phyloP scores from a whole-genome alignment of 35 echinoderm and acorn worm species.

The Apostichopus californicus region DNA sequence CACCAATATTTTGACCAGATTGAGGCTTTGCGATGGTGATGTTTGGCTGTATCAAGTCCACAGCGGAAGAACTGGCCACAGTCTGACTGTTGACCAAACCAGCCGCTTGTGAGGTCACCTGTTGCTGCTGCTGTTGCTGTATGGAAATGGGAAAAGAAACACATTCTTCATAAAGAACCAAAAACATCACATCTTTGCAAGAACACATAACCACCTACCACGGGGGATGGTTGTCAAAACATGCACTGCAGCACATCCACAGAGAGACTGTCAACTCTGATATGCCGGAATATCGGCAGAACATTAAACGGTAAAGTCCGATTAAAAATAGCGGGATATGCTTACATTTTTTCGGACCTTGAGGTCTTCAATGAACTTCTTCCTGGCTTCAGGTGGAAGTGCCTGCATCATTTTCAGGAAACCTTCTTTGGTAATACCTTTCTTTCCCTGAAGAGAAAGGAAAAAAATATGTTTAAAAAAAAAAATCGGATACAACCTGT shows the following conservation, averaged over 20 bases:
- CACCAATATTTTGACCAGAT: not conserved
- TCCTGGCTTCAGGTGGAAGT: not conserved
- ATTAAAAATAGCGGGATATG: too few species aligned
- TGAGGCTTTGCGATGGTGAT: slow-evolving; percentile 44
- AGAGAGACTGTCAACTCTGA: too few species aligned
- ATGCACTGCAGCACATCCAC: too few species aligned
- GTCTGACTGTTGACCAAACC: not conserved
- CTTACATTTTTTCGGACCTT: slow-evolving; percentile 16
- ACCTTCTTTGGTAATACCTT: not conserved
- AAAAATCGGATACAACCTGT: too few species aligned
- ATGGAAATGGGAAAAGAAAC: not conserved
- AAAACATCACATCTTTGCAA: too few species aligned
- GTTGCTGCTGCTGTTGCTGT: not conserved
- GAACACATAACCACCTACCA: too few species aligned
- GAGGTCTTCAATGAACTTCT: slow-evolving; percentile 13
- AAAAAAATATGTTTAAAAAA: too few species aligned
- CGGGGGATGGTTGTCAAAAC: too few species aligned
- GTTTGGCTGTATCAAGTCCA: slow-evolving; percentile 35
- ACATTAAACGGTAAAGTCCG: too few species aligned
- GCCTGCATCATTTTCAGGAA: not conserved
- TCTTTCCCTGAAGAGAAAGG: not conserved
- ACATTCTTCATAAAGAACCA: not conserved
- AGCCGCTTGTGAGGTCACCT: not conserved
- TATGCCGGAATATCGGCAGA: too few species aligned
- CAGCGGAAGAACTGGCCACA: not conserved